Conservation (phyloP, 2,113 vertebrate genomes). For the Onychostoma macrolepis region DNA sequence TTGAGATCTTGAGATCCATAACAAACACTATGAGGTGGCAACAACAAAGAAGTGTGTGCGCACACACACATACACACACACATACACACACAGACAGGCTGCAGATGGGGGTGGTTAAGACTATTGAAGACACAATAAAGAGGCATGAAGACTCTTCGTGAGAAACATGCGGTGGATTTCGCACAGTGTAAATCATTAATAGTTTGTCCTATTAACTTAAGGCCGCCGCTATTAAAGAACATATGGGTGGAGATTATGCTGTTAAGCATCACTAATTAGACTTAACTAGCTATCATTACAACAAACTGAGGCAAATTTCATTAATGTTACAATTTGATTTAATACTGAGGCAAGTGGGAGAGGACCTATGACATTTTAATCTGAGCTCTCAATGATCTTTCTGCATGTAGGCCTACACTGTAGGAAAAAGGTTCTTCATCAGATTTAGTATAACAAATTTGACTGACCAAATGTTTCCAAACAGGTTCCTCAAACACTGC, state of each 20-base stretch:
- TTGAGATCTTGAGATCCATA: constrained; percentile 34
- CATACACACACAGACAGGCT: background rate
- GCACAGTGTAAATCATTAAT: constrained; percentile 28
- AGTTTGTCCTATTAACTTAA: background rate
- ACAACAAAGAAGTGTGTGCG: constrained; percentile 1
- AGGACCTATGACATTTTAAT: constrained; percentile 9
- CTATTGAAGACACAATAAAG: constrained; percentile 36
- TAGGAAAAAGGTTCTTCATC: background rate
- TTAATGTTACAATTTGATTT: background rate
- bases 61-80: too few species aligned
- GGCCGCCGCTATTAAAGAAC: background rate
- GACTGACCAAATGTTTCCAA: background rate
- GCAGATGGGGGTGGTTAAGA: background rate
- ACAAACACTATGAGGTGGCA: constrained; percentile 12
- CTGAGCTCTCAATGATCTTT: background rate
- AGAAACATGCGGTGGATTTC: constrained; percentile 30
- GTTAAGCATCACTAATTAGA: background rate
- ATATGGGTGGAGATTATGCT: constrained; percentile 1
- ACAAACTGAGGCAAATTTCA: background rate
- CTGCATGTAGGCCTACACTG: background rate
- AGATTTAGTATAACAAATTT: background rate
- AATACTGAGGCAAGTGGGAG: background rate
- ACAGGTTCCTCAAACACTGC: background rate
- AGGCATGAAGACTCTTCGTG: constrained; percentile 3
- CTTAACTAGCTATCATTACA: background rate